phyloP scores from a whole-genome alignment of 1,140 invertebrate genomes.

The Dolichoris vasculosae region DNA sequence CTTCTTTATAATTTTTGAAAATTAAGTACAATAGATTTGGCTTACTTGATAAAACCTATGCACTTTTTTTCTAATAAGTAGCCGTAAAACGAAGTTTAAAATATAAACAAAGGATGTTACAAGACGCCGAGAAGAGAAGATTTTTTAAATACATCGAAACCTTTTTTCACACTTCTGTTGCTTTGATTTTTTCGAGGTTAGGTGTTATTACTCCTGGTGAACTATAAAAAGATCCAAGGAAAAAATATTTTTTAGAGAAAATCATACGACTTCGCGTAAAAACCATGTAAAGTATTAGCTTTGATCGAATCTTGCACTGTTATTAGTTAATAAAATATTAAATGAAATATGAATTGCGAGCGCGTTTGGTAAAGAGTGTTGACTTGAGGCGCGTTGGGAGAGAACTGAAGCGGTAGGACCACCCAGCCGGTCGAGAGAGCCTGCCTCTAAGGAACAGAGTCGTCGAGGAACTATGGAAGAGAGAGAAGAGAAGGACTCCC shows the following conservation, averaged over 20 bases:
- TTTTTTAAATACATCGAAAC: neutral
- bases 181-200: neutral
- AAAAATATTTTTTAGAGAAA: neutral
- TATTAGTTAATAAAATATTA: constrained; percentile 4
- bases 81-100: no score
- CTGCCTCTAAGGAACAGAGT: constrained; percentile 64
- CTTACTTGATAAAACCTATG: neutral
- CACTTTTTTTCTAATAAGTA: no score
- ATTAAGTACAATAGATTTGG: neutral
- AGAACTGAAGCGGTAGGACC: constrained; percentile 75
- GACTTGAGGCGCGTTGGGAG: constrained; percentile 73
- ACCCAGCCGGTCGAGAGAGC: constrained; percentile 73
- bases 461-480: constrained; percentile 65
- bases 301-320: neutral
- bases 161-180: neutral
- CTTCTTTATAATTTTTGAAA: neutral
- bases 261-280: no score
- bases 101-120: neutral
- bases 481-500: constrained; percentile 62
- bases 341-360: constrained; percentile 8
- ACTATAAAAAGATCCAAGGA: neutral
- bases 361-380: constrained; percentile 66
- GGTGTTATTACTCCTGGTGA: neutral
- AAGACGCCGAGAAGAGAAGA: neutral
- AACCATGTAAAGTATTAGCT: no score